A percentile compares a stretch with the other conserved stretches of the same genome.
Evolutionary conservation across 2,888 invertebrate species (phyloP).

Genomic region (Lasioglossum villosulum): DNA sequence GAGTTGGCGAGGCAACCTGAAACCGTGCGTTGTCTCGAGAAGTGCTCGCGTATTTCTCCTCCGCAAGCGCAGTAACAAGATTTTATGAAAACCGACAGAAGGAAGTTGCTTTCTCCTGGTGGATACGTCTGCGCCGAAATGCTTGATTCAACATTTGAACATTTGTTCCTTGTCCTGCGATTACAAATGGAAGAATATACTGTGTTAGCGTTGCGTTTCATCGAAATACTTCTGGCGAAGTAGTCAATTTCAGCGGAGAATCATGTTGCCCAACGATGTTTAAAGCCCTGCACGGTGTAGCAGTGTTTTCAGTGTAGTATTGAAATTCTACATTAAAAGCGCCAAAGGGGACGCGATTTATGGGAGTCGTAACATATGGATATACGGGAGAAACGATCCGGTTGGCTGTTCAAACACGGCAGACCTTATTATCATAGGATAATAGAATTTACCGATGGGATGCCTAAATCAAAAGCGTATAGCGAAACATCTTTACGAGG

Average conservation of each 20-base stretch:
- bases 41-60: neutral
- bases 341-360: neutral
- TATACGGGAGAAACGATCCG: neutral
- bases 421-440: slow-evolving; percentile 1
- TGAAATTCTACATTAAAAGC: neutral
- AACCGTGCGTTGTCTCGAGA: neutral
- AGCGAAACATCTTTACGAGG: slow-evolving; percentile 1
- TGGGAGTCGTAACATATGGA: neutral
- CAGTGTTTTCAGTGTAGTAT: neutral
- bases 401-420: slow-evolving; percentile 1
- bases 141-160: neutral
- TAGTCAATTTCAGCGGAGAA: too few relatives aligned
- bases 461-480: neutral
- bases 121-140: neutral
- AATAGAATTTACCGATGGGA: slow-evolving; percentile 8
- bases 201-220: too few relatives aligned
- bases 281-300: too few relatives aligned
- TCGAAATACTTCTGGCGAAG: too few relatives aligned
- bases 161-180: neutral
- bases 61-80: neutral
- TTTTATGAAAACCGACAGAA: neutral
- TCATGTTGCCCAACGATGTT: too few relatives aligned
- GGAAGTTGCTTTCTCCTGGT: neutral
- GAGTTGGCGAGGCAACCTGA: neutral
- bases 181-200: neutral